A percentile compares a stretch with the other conserved stretches of the same genome.
Evolutionary conservation across 2,113 vertebrate species (phyloP).

Genomic region (Dipodomys merriami): DNA sequence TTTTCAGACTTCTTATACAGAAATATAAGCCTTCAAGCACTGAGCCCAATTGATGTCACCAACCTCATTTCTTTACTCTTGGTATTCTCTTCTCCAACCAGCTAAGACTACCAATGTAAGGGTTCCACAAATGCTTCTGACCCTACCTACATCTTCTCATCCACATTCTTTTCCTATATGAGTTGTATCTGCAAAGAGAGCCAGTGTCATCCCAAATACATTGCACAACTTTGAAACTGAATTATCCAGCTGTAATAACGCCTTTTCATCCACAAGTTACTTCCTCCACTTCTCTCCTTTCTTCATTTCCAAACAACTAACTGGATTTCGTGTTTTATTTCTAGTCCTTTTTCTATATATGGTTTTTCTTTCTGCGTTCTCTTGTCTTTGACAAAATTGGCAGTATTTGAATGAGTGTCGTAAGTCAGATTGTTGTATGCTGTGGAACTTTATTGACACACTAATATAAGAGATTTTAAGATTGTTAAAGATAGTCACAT

Average conservation of each 20-base stretch:
- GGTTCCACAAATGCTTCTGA: not conserved
- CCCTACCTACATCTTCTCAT: not conserved
- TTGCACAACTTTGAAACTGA: not conserved
- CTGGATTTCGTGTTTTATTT: not conserved
- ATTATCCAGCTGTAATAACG: not conserved
- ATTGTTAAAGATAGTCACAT: conserved; percentile 10
- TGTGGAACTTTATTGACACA: conserved; percentile 23
- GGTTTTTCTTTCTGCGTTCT: not conserved
- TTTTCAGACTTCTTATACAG: not conserved
- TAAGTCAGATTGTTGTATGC: not conserved
- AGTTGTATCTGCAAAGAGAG: not conserved
- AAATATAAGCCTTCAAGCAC: not conserved
- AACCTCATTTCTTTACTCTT: not conserved
- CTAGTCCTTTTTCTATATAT: not conserved
- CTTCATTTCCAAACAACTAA: not conserved
- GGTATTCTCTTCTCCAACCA: not conserved
- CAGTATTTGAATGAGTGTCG: not conserved
- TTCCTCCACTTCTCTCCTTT: not conserved
- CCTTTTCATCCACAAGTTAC: not conserved
- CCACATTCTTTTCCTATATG: not conserved
- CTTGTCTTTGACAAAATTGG: not conserved
- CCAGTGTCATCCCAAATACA: not conserved
- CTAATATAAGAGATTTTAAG: not conserved
- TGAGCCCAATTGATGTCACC: not conserved
- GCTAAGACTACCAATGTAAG: not conserved